Conservation (phyloP, 2,888 invertebrate genomes). For the Philopedon plagiatum region DNA sequence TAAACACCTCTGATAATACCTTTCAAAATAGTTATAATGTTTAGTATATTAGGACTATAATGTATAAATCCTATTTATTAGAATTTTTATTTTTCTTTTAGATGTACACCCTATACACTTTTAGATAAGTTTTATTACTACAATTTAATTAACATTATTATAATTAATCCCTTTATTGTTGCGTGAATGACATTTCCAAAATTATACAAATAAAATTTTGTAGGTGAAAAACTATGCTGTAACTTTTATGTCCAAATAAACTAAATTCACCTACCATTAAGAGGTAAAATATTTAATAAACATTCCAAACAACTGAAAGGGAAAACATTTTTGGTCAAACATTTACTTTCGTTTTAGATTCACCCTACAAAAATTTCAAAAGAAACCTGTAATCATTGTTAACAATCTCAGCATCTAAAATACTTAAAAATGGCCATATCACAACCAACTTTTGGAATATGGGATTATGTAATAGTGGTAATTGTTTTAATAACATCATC, state of each 20-base stretch:
- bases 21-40: too few relatives aligned
- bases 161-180: neutral
- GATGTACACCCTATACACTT: too few relatives aligned
- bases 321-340: neutral
- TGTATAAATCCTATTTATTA: too few relatives aligned
- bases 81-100: too few relatives aligned
- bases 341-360: neutral
- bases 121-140: neutral
- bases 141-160: neutral
- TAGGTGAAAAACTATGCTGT: too few relatives aligned
- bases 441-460: slow-evolving; percentile 71
- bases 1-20: too few relatives aligned
- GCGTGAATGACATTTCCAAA: neutral
- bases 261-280: neutral
- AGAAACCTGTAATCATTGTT: neutral
- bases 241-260: too few relatives aligned
- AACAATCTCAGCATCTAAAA: neutral
- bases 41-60: too few relatives aligned
- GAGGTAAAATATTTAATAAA: neutral
- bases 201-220: too few relatives aligned
- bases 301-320: neutral
- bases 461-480: slow-evolving; percentile 85
- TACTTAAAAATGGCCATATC: slow-evolving; percentile 41
- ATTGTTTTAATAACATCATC: slow-evolving; percentile 81
- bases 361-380: neutral